Percentiles rank a stretch among this genome's conserved stretches.
phyloP scores from a whole-genome alignment of 1,140 invertebrate genomes.

The Venturia canescens region DNA sequence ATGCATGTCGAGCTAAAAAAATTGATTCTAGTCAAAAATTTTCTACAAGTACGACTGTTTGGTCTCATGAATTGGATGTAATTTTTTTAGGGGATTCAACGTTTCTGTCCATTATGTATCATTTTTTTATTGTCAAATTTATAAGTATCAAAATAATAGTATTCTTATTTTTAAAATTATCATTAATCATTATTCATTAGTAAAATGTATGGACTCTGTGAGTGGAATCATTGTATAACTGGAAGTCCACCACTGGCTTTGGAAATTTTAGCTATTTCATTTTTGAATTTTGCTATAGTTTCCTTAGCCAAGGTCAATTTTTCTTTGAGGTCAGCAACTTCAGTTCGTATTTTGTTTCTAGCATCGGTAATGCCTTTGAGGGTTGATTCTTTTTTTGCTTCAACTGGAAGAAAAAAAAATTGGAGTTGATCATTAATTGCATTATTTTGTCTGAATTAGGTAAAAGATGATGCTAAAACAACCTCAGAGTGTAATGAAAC shows the following conservation, averaged over 20 bases:
- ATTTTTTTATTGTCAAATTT: slow-evolving; percentile 22
- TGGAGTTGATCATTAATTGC: background rate
- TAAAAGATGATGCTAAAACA: too few relatives aligned
- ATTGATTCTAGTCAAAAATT: too few relatives aligned
- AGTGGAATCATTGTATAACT: slow-evolving; percentile 51
- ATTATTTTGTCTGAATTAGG: too few relatives aligned
- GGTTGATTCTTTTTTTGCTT: slow-evolving; percentile 92
- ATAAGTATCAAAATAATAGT: slow-evolving; percentile 25
- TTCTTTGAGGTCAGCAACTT: slow-evolving; percentile 92
- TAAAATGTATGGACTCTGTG: background rate
- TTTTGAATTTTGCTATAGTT: slow-evolving; percentile 92
- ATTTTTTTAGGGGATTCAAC: too few relatives aligned
- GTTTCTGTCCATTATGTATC: background rate
- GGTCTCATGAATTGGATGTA: too few relatives aligned
- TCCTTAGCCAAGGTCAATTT: slow-evolving; percentile 93
- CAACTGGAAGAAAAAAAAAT: slow-evolving; percentile 82
- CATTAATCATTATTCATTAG: background rate
- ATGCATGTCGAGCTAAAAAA: too few relatives aligned
- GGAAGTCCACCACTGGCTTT: slow-evolving; percentile 67
- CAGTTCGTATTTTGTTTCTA: slow-evolving; percentile 89
- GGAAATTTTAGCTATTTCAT: slow-evolving; percentile 86
- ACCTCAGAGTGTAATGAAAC: too few relatives aligned
- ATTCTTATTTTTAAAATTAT: background rate
- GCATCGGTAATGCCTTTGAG: slow-evolving; percentile 87
- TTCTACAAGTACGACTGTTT: too few relatives aligned